phyloP scores from a whole-genome alignment of 1,140 invertebrate species.

The Prorops nasuta region DNA sequence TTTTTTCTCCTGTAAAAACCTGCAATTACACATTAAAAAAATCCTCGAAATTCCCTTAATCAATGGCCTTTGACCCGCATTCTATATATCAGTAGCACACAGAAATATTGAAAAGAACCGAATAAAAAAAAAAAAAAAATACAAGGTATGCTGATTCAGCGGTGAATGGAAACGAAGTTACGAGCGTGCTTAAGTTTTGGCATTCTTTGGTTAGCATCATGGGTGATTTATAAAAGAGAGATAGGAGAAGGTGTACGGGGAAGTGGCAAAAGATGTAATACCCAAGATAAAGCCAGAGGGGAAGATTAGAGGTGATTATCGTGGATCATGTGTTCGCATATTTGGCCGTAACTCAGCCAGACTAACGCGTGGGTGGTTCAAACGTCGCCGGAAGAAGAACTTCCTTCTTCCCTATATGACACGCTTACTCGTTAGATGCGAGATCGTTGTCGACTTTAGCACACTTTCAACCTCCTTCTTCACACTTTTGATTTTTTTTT shows the following conservation, averaged over 20 bases:
- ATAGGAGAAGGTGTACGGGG: slow-evolving; percentile 8
- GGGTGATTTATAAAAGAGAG: slow-evolving; percentile 46
- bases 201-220: slow-evolving; percentile 41
- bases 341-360: slow-evolving; percentile 43
- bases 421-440: slow-evolving; percentile 1
- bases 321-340: slow-evolving; percentile 49
- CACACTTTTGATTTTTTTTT: no score
- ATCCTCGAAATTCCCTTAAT: no score
- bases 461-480: no score
- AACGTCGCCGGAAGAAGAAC: slow-evolving; percentile 41
- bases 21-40: no score
- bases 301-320: slow-evolving; percentile 58
- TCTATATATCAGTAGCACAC: no score
- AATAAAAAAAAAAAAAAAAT: no score
- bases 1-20: no score
- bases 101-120: no score
- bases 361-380: slow-evolving; percentile 46
- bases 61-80: no score
- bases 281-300: slow-evolving; percentile 51
- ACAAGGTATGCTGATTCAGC: no score
- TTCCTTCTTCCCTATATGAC: slow-evolving; percentile 9
- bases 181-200: no score
- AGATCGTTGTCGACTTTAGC: slow-evolving; percentile 4
- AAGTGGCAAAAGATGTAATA: slow-evolving; percentile 26
- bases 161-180: no score